A percentile compares a stretch with the other conserved stretches of the same genome.
These are phyloP conservation scores for Chaetophractus vellerosus DNA, from an alignment of 2,797 vertebrate genomes.

Conservation along the genomic window DNA sequence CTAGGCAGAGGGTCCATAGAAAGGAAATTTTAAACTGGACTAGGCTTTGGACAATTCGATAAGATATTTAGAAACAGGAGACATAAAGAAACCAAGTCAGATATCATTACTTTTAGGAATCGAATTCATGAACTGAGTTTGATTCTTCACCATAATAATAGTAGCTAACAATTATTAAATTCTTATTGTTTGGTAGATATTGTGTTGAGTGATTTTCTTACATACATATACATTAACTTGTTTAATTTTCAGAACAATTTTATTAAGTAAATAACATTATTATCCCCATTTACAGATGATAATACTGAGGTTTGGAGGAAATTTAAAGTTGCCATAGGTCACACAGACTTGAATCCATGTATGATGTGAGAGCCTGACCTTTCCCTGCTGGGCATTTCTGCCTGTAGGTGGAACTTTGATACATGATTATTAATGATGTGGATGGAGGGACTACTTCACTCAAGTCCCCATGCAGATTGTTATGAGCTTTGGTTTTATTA, in stretches of 20 bases:
- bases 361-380: not conserved
- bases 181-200: not conserved
- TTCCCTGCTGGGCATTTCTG: not conserved
- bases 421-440: not conserved
- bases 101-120: not conserved
- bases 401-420: not conserved
- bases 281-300: not conserved
- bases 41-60: not conserved
- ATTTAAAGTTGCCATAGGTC: not conserved
- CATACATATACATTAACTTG: not conserved
- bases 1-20: not conserved
- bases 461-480: not conserved
- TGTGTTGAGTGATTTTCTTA: not conserved
- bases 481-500: slow-evolving; percentile 11
- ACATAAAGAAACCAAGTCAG: not conserved
- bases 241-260: slow-evolving; percentile 26
- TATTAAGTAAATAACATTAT: not conserved
- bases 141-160: not conserved
- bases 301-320: not conserved
- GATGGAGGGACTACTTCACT: not conserved
- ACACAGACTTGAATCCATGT: not conserved
- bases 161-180: not conserved
- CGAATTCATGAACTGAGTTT: not conserved
- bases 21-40: not conserved
- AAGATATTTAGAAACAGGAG: not conserved